Evolutionary conservation across 2,113 vertebrate genomes (phyloP), one percentile per base, ranked within the genome.

Genomic region (Hypomesus transpacificus): DNA sequence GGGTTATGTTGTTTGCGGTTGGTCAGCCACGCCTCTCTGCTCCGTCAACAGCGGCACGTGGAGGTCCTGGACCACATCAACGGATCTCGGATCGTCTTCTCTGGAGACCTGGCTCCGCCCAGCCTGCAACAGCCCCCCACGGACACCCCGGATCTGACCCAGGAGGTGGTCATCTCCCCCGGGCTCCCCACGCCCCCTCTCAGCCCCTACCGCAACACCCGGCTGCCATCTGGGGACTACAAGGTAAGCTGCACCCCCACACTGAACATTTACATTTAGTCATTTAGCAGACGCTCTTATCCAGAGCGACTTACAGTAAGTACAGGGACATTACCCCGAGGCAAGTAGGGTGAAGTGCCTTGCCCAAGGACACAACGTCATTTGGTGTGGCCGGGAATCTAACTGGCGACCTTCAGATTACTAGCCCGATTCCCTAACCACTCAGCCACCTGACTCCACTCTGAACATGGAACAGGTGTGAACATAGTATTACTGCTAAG

Each of bases 111-210:
- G 56, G 60, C 63, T 64, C 76, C 76, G 52, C 70, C 79, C 1
- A 57, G 51, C 31, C 85, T 84, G 68, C 64, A 72, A 28, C 80
- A 82, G 26, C 75, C 83, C 39, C 50, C 53, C 21, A 67, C 86
- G 18, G 82, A 83, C 4, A 70, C 87, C 71, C 87, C 83, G n/a
- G 89, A 91, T 69, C 64, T 92, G 86, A 81, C 75, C 62, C 83
- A 82, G 51, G 85, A 86, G 60, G 89, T 92, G 50, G 78, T 92
- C 78, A 90, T 92, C 85, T 91, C 91, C 14, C 85, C 91, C 4
- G 90, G 91, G 56, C 81, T 91, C 22, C 89, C 87, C 1, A 87
- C 88, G 2, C 86, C 80, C 1, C 92, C 92, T 56, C 79, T 82
- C 52, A 90, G 82, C 1, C 84, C 87, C 0, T 90, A 68, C 70